Percentiles rank a stretch among this genome's conserved stretches.
phyloP scores from a whole-genome alignment of 2,113 vertebrate species.

The Myotis davidii region DNA sequence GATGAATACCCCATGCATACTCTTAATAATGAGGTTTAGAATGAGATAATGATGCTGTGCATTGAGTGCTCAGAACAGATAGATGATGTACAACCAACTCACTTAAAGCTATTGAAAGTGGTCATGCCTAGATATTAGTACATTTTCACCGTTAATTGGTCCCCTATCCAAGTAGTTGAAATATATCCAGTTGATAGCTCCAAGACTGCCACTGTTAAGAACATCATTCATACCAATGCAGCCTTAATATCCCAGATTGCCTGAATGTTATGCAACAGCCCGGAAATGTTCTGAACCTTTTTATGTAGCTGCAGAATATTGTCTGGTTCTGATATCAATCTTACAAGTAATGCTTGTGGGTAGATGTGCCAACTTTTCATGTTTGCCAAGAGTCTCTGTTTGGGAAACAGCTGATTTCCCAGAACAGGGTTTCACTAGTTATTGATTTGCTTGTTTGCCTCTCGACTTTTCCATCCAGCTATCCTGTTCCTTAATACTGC shows the following conservation, averaged over 20 bases:
- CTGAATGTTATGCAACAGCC: neutral
- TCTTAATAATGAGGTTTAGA: neutral
- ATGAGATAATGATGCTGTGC: neutral
- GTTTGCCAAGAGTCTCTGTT: neutral
- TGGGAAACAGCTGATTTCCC: neutral
- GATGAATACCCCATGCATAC: neutral
- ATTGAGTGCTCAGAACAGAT: neutral
- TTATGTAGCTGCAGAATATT: neutral
- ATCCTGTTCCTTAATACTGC: neutral
- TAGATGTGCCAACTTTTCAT: neutral
- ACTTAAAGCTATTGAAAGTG: neutral
- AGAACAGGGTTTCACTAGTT: neutral
- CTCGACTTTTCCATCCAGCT: neutral
- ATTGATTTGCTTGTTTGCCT: neutral
- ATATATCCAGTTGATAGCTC: neutral
- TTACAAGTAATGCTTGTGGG: neutral
- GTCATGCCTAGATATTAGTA: neutral
- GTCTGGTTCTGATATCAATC: neutral
- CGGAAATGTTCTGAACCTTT: neutral
- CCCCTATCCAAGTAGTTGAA: neutral
- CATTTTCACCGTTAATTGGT: neutral
- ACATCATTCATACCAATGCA: neutral
- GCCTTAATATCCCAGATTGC: neutral
- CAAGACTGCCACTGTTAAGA: neutral
- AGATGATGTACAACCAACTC: neutral